A percentile compares a stretch with the other conserved stretches of the same genome.
Conservation (phyloP, 2,113 vertebrate genomes). For the Misgurnus anguillicaudatus region DNA sequence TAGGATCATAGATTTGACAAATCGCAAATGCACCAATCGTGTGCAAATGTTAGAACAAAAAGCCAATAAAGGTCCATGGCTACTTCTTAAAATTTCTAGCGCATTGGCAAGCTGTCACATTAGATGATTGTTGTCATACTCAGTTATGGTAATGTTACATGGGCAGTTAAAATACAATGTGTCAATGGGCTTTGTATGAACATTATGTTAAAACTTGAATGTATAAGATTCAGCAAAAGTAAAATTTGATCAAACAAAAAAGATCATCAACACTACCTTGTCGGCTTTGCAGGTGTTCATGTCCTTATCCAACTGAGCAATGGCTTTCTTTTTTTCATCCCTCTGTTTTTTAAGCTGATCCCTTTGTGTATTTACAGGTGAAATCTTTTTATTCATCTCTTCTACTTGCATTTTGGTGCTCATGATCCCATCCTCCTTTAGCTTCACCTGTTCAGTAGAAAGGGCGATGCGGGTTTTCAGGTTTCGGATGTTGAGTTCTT, state of each 20-base stretch:
- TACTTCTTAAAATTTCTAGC: background rate
- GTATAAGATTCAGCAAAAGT: no score
- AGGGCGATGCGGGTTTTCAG: background rate
- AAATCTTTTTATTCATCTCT: conserved; percentile 28
- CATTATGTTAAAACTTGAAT: no score
- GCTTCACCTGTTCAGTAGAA: conserved; percentile 20
- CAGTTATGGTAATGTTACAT: no score
- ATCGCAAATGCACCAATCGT: background rate
- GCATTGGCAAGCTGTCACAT: background rate
- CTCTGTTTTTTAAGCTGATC: conserved; percentile 51
- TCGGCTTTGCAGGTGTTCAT: conserved; percentile 56
- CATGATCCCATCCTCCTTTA: conserved; percentile 58
- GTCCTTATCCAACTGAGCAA: background rate
- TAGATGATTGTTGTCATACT: no score
- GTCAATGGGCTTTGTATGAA: no score
- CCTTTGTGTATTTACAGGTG: background rate
- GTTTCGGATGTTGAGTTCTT: conserved; percentile 58
- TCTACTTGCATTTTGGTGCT: conserved; percentile 45
- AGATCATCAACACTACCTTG: conserved; percentile 55
- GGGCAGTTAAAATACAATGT: no score
- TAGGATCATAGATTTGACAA: background rate
- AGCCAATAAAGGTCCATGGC: background rate
- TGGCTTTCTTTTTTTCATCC: accelerated
- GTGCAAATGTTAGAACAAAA: background rate
- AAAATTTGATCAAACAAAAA: background rate